phyloP scores from a whole-genome alignment of 2,113 vertebrate species.

The Myotis yumanensis region DNA sequence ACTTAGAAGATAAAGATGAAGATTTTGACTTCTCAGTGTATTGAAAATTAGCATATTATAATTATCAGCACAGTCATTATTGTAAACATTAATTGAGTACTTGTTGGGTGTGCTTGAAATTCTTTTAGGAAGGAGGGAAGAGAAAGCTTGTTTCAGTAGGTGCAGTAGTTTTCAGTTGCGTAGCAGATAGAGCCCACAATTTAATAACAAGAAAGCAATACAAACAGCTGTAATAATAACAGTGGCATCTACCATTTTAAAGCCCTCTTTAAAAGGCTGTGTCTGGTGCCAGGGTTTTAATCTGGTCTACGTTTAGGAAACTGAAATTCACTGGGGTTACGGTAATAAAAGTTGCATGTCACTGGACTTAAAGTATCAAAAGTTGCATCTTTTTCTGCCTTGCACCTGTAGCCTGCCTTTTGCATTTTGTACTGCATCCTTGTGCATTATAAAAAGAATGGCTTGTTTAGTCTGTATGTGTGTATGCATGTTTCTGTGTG shows the following conservation, averaged over 20 bases:
- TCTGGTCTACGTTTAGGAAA: not conserved
- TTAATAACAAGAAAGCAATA: not conserved
- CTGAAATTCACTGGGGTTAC: not conserved
- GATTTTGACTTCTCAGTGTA: not conserved
- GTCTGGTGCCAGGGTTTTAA: not conserved
- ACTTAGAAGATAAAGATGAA: slow-evolving; percentile 7
- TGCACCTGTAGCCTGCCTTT: not conserved
- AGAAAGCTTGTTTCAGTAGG: not conserved
- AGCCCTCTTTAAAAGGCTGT: not conserved
- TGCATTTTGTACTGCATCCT: not conserved
- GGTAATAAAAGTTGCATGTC: not conserved
- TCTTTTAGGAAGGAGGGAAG: slow-evolving; percentile 30
- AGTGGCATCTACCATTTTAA: not conserved
- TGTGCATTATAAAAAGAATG: not conserved
- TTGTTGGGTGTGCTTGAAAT: slow-evolving; percentile 23
- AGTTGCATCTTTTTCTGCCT: not conserved
- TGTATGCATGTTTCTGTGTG: not conserved
- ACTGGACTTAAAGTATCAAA: not conserved
- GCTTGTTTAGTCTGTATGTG: not conserved
- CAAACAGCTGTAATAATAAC: not conserved
- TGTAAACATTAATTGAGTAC: not conserved
- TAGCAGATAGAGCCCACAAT: not conserved
- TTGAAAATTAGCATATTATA: slow-evolving; percentile 25
- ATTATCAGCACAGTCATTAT: not conserved
- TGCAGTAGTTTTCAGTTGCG: not conserved